Evolutionary conservation across 2,888 invertebrate genomes (phyloP), one percentile per base, ranked within the genome.

Genomic region (Formica aserva): DNA sequence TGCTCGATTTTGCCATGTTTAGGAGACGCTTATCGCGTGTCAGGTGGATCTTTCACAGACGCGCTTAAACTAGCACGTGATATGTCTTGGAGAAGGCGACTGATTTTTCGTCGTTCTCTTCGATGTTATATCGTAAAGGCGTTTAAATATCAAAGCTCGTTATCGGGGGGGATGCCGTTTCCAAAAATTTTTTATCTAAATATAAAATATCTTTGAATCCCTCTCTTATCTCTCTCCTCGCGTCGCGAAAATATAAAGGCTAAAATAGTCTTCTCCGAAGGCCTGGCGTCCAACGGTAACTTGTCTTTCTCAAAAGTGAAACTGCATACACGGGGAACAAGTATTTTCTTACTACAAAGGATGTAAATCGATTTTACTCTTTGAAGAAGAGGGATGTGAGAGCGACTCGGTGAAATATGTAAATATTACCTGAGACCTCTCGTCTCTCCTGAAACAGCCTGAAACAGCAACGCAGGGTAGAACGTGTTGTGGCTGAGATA

Each of bases 371-470:
- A 80, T 80, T 80, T 80, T 60, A 45, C 60, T 22, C 45, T 60
- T 41, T 32, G 78, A 13, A 1, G 15, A 26, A 45, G 32, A 32
- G n/a, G 15, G 57, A 69, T n/a, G 41, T 9, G 57, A 78, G 29
- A 45, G 65, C 41, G 45, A 77, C 48, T 48, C 38, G 41, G n/a
- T 80, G 38, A 83, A 78, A 78, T 83, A 78, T 83, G 78, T 67
- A 83, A 78, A 83, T 83, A 83, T 78, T 32, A 29, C 13, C 22
- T 62, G 76, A 71, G 76, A 81, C 29, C 48, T 11, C 29, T 76
- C 22, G 26, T 78, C 67, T 78, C 60, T 63, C 35, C 38, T 76
- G 67, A 60, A 62, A 57, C 45, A 82, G 60, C 35, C 38, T 76
- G 67, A 60, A 62, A 57, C 45, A 82, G 60, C 52, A 48, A n/a